These are phyloP conservation scores for Aphelenchoides fujianensis DNA, from an alignment of 1,140 invertebrate species.

Conservation along the genomic window DNA sequence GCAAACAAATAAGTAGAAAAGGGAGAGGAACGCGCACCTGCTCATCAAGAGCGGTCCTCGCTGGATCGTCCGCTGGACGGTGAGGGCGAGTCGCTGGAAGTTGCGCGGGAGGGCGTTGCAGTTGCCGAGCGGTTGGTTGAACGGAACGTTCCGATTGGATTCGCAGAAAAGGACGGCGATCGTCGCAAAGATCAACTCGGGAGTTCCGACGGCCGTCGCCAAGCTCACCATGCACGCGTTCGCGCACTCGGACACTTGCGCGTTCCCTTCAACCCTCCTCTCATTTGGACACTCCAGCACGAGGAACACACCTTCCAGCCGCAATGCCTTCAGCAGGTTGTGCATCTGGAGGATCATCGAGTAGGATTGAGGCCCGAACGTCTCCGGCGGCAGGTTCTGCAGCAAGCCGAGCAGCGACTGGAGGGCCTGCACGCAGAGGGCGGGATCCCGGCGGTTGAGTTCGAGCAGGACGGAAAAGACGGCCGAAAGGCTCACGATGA, in stretches of 20 bases:
- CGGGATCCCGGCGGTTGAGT: constrained; percentile 52
- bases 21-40: neutral
- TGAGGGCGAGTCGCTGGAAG: constrained; percentile 29
- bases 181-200: constrained; percentile 48
- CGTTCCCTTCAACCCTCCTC: constrained; percentile 39
- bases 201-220: constrained; percentile 41
- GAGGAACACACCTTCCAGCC: constrained; percentile 39
- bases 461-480: constrained; percentile 57
- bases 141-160: constrained; percentile 40
- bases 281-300: neutral
- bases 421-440: constrained; percentile 52
- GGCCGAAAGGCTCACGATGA: constrained; percentile 42
- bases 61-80: constrained; percentile 28
- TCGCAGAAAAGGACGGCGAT: constrained; percentile 41
- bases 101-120: constrained; percentile 17
- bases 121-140: constrained; percentile 27
- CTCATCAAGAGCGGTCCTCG: constrained; percentile 5
- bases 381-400: constrained; percentile 48
- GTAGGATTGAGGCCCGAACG: constrained; percentile 40
- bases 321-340: constrained; percentile 34
- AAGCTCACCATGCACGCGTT: constrained; percentile 49
- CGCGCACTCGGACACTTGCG: constrained; percentile 38
- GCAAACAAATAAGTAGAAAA: neutral
- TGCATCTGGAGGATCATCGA: constrained; percentile 47
- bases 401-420: constrained; percentile 50